A percentile compares a stretch with the other conserved stretches of the same genome.
Conservation (phyloP, 2,888 invertebrate species). For the Frankliniella fusca region DNA sequence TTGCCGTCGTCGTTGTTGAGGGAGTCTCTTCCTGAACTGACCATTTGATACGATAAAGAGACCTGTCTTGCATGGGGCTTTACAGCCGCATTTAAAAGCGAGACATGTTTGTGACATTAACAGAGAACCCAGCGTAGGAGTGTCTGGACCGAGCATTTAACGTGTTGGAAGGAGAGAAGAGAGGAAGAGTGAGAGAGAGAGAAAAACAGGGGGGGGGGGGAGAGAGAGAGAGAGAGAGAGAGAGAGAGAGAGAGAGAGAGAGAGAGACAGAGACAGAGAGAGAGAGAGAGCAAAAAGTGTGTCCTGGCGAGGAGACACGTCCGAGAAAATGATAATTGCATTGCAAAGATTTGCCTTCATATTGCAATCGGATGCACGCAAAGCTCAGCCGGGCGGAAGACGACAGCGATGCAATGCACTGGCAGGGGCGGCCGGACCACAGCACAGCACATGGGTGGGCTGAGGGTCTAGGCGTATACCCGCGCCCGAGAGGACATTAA, state of each 20-base stretch:
- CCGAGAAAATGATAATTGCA: not conserved
- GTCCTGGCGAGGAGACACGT: too few species aligned
- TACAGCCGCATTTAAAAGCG: too few species aligned
- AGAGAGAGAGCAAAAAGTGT: not conserved
- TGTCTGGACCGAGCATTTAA: too few species aligned
- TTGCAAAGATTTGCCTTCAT: not conserved
- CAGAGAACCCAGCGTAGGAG: too few species aligned
- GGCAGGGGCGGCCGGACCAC: not conserved
- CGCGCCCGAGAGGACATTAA: not conserved
- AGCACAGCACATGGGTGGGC: slow-evolving; percentile 18
- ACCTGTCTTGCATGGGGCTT: too few species aligned
- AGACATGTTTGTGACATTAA: too few species aligned
- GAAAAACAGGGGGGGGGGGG: not conserved
- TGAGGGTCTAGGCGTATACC: not conserved
- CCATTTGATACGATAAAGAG: too few species aligned
- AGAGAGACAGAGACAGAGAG: not conserved
- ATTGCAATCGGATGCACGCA: not conserved
- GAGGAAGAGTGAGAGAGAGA: not conserved
- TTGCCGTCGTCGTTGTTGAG: too few species aligned
- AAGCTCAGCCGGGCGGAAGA: too few species aligned
- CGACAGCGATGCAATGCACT: not conserved
- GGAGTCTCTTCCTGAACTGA: too few species aligned
- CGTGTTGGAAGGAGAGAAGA: not conserved
- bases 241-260: slow-evolving; percentile 1
- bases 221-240: not conserved